Evolutionary conservation across 1,140 invertebrate species (phyloP), one percentile per base, ranked within the genome.

Genomic region (Diabrotica virgifera): DNA sequence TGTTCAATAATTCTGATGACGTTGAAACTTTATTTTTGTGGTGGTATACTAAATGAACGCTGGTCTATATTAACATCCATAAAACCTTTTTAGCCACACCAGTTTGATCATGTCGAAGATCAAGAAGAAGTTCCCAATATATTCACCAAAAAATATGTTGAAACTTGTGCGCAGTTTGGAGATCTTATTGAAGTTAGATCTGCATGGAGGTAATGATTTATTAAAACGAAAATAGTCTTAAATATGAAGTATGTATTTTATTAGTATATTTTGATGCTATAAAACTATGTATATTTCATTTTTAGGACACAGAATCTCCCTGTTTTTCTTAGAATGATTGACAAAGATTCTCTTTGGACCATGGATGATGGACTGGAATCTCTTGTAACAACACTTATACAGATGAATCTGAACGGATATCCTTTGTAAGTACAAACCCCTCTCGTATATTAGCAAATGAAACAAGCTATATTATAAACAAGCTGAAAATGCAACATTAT

Each of bases 321-420:
- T 2, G 85, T 94, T 46, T 94, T 94, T 77, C 85, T 95, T 0
- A 85, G 95, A 52, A 95, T 97, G 88, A 84, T 95, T 8, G 94
- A 97, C 78, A 95, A 89, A 72, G 87, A 91, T 74, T 90, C 91
- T 0, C 83, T 81, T 53, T 97, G 93, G 93, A 86, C 84, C 5
- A 82, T 86, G 67, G 85, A 90, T 65, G 93, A 94, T 77, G 94
- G 94, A 24, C 74, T 90, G 0, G 80, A 85, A 0, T 91, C 92
- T 0, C 74, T 97, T 6, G 87, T 97, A 46, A 91, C 93, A 0
- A 90, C 91, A 3, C 77, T 91, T 0, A 78, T 96, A 3, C 88
- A 90, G 70, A 86, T 92, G 82, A 93, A 93, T 70, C 76, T 95
- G 51, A 86, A 90, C 69, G 94, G 94, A 5, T 96, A 96, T 78